Base-by-base conservation (phyloP, 2,113 vertebrate genomes). In the Sisor rabdophorus region DNA sequence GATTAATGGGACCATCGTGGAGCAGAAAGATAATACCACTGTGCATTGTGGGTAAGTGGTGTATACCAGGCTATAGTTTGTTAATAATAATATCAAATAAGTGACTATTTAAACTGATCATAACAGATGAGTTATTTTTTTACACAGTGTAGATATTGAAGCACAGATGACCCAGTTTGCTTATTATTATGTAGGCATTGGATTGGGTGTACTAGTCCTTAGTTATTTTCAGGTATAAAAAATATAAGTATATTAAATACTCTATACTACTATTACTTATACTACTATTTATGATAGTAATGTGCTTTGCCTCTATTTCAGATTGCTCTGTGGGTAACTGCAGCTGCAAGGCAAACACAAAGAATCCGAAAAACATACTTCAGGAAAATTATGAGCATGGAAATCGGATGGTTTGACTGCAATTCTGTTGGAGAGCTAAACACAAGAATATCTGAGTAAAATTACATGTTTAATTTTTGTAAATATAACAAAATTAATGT, bases 371-470 rank as follows among this genome's bases (percentile, higher is more conserved):
- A 89, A 79, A 85, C 55, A 0, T 93, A 91, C 82, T 93, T 93
- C 75, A 86, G 84, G 30, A 93, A 90, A 76, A 87, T 92, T 16
- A 92, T 93, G 91, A 79, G 74, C 73, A 93, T 93, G 92, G 90
- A 93, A 79, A 93, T 93, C 0, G 90, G 91, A 63, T 93, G 91
- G 91, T 93, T 93, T 81, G 92, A 93, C 86, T 89, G 89, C 78
- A 92, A 83, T 82, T 91, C 92, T 15, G 87, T 91, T 15, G 92
- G 92, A 11, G 92, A 93, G 81, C 83, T 92, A 26, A 93, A 93
- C 87, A 92, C 90, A 2, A 86, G 92, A 83, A 91, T 93, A 79
- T 90, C 91, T 44, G 92, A 93, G 92, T 92, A 85, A 84, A 84
- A 77, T 63, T 17, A 40, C 13, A 63, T 12, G 60, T 11, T 17